Evolutionary conservation across 2,888 invertebrate genomes (phyloP), one percentile per base, ranked within the genome.

Genomic region (Andrena chrysosceles): DNA sequence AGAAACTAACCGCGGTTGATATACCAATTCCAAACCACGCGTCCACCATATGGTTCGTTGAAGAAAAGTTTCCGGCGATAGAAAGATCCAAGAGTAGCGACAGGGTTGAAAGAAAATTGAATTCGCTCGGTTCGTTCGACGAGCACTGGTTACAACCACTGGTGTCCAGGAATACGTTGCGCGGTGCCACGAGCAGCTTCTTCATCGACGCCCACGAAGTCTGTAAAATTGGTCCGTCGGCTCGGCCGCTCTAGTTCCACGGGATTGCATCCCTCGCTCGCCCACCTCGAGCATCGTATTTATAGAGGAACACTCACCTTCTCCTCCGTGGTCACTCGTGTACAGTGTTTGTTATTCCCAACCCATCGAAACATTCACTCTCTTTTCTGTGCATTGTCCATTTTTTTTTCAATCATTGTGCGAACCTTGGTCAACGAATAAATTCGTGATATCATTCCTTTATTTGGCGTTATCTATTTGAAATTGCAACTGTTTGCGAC

Each of bases 271-370:
- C 89, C 86, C 85, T 85, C 82, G 83, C 83, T 88, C 91, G 92
- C 92, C 92, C 91, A 92, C 92, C 91, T 91, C 82, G 83, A 82
- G 79, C 76, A 60, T 66, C 84, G 90, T 93, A 93, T 93, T 93
- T 92, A 91, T 93, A 93, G 92, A 88, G 86, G 86, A 87, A 88
- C 89, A 89, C 89, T 83, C 83, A 74, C 63, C 63, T 69, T 72
- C 72, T 74, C 67, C 10, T 60, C 35, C 54, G 56, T 74, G 63
- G 42, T 60, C 52, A 35, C 54, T 35, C 71, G 29, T 35, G 29
- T 29, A 59, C 59, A 48, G 48, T 52, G 78, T 84, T 84, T 75
- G 78, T 83, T 76, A 64, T 79, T 83, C 62, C 63, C 29, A 42
- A 23, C 8, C 23, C 33, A 35, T 8, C 20, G 5, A 0, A 7